Evolutionary conservation across 64 coral and sea anemone genomes (phyloP).

Genomic region (Pocillopora verrucosa): DNA sequence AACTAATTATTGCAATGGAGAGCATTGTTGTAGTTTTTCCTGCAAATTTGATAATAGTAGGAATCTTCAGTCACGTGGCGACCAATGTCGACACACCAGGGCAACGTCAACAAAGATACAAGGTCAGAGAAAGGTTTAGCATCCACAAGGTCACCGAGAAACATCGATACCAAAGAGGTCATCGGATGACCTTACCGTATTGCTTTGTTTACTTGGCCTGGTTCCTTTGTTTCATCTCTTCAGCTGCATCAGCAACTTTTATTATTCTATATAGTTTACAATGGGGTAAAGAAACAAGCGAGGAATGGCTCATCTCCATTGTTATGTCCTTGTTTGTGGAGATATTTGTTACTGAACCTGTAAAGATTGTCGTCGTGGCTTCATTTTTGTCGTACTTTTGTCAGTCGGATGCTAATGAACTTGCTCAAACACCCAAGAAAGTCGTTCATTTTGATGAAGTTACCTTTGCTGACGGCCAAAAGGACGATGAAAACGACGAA

Average conservation of each 20-base stretch:
- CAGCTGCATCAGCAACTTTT: slow-evolving; percentile 20
- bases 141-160: neutral
- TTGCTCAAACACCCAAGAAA: neutral
- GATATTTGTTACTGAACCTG: slow-evolving; percentile 48
- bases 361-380: neutral
- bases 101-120: neutral
- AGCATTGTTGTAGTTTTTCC: slow-evolving; percentile 41
- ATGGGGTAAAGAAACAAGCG: slow-evolving; percentile 43
- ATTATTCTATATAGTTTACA: slow-evolving; percentile 45
- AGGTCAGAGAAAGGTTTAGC: neutral
- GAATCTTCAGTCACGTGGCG: slow-evolving; percentile 23
- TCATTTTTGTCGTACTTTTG: slow-evolving; percentile 14
- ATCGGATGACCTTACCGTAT: neutral
- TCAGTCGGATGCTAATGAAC: neutral
- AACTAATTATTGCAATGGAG: slow-evolving; percentile 42
- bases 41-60: slow-evolving; percentile 35
- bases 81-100: neutral
- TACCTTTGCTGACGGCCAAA: no score
- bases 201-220: slow-evolving; percentile 22
- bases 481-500: neutral
- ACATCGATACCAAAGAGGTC: neutral
- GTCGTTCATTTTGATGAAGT: neutral
- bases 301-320: slow-evolving; percentile 51
- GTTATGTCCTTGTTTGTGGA: slow-evolving; percentile 38
- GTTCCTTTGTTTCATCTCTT: slow-evolving; percentile 36